Evolutionary conservation across 1,140 invertebrate species (phyloP).

Genomic region (Elymnias hypermnestra): DNA sequence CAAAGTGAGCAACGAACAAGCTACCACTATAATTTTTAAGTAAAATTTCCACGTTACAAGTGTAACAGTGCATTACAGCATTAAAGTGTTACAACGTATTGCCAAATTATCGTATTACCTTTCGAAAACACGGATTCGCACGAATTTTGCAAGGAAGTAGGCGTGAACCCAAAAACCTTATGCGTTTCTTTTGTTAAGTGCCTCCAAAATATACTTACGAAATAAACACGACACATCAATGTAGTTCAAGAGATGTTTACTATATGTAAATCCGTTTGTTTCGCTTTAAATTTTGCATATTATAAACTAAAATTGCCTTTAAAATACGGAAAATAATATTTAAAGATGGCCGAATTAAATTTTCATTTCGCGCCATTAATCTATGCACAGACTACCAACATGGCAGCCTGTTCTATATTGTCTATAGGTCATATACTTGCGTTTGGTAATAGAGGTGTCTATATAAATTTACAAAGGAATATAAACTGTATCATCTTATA

Average conservation of each 20-base stretch:
- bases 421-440: slow-evolving; percentile 24
- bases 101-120: slow-evolving; percentile 4
- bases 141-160: not conserved
- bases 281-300: slow-evolving; percentile 14
- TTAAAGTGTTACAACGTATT: not conserved
- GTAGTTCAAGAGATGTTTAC: no score
- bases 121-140: not conserved
- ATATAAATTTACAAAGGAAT: no score
- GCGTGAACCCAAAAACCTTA: not conserved
- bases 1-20: not conserved
- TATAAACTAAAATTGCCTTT: slow-evolving; percentile 19
- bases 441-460: not conserved
- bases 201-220: no score
- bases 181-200: not conserved
- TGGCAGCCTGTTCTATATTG: slow-evolving; percentile 32
- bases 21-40: not conserved
- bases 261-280: no score
- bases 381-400: slow-evolving; percentile 30
- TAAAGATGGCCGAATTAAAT: slow-evolving; percentile 32
- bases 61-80: not conserved
- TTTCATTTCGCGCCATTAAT: slow-evolving; percentile 25
- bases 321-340: slow-evolving; percentile 22
- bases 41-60: slow-evolving; percentile 2
- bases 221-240: no score
- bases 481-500: slow-evolving; percentile 1